phyloP scores from a whole-genome alignment of 2,113 vertebrate genomes.

The Neopipo cinnamomea region DNA sequence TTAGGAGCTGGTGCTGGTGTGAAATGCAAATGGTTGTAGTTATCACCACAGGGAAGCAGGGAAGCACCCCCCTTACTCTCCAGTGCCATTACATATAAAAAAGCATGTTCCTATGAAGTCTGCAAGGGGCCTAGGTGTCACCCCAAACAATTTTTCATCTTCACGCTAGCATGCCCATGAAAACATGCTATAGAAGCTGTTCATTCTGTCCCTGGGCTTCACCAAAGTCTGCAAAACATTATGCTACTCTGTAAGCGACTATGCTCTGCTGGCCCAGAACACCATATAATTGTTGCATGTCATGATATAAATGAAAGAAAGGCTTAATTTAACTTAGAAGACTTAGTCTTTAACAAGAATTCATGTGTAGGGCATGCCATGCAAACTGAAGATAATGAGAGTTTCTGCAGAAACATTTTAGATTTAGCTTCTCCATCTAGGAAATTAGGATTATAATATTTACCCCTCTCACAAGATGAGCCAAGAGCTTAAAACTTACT shows the following conservation, averaged over 20 bases:
- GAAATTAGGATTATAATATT: not conserved
- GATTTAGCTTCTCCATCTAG: not conserved
- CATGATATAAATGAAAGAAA: not conserved
- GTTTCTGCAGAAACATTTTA: not conserved
- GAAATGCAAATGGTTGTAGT: constrained; percentile 36
- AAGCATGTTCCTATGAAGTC: not conserved
- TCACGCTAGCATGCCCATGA: not conserved
- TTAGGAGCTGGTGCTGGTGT: constrained; percentile 22
- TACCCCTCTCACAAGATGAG: not conserved
- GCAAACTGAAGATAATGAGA: not conserved
- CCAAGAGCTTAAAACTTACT: not conserved
- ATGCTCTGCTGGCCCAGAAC: not conserved
- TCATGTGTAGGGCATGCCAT: not conserved
- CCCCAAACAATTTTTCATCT: not conserved
- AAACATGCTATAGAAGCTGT: not conserved
- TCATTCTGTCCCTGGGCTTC: not conserved
- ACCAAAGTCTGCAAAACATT: not conserved
- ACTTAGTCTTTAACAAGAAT: not conserved
- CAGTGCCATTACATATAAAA: not conserved
- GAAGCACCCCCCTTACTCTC: not conserved
- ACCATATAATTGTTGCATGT: not conserved
- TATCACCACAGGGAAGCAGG: constrained; percentile 22
- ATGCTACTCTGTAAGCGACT: not conserved
- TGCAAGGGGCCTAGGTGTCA: not conserved
- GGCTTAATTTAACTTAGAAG: not conserved